Conservation (phyloP, 2,797 vertebrate genomes). For the Babyrousa celebensis region DNA sequence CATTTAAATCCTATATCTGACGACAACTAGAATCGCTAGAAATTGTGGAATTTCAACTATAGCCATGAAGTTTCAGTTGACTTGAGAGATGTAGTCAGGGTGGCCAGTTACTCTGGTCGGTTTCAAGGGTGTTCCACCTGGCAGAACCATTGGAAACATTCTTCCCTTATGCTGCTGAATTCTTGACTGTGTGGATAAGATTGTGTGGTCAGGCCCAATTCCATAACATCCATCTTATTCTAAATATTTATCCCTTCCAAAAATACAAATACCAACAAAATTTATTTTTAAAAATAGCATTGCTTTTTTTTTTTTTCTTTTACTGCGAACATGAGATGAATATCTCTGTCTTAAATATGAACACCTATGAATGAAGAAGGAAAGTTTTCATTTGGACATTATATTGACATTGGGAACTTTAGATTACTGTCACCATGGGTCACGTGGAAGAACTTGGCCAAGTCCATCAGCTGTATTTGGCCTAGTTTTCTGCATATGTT, state of each 20-base stretch:
- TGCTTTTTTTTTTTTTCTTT: background rate
- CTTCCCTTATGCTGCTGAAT: background rate
- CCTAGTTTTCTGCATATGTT: conserved; percentile 83
- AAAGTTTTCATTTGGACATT: conserved; percentile 68
- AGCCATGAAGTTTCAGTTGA: background rate
- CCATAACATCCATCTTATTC: background rate
- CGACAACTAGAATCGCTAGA: background rate
- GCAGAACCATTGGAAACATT: background rate
- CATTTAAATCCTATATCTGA: background rate
- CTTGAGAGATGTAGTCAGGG: background rate
- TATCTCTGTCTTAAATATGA: conserved; percentile 70
- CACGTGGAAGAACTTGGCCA: conserved; percentile 84
- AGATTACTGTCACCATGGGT: conserved; percentile 77
- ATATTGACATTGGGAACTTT: conserved; percentile 77
- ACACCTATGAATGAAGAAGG: conserved; percentile 64
- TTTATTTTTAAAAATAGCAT: background rate
- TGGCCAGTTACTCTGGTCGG: background rate
- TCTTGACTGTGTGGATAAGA: background rate
- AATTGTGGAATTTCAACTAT: conserved; percentile 9
- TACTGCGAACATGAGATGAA: background rate
- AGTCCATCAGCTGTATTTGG: conserved; percentile 83
- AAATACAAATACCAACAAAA: background rate
- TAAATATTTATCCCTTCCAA: conserved; percentile 2
- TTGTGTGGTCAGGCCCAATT: background rate
- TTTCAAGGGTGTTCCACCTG: background rate